Conservation (phyloP, 2,113 vertebrate species). For the Pygathrix nemaeus region DNA sequence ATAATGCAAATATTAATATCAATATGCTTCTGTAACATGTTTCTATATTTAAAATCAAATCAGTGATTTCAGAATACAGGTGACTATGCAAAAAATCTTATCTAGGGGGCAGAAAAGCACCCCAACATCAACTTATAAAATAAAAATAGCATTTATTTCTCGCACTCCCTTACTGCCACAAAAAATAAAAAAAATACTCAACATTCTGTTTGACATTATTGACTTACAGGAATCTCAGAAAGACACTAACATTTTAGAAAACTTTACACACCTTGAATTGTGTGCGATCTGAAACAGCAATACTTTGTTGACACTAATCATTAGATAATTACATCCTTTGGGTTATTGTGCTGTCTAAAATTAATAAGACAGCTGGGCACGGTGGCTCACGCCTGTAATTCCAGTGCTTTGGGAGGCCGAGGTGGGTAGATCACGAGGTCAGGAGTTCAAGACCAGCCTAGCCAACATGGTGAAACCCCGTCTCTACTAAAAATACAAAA, state of each 20-base stretch:
- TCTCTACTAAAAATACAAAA: too few species aligned
- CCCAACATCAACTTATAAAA: background rate
- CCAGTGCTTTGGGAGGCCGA: too few species aligned
- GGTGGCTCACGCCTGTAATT: too few species aligned
- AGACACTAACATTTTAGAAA: background rate
- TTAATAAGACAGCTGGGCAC: background rate
- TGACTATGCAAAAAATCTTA: background rate
- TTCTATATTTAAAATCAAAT: slow-evolving; percentile 34
- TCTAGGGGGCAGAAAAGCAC: background rate
- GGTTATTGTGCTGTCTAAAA: background rate
- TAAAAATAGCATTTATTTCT: background rate
- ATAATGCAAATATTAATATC: slow-evolving; percentile 50
- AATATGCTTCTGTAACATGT: slow-evolving; percentile 17
- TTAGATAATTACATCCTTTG: background rate
- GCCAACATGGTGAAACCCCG: too few species aligned
- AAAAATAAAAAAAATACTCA: background rate
- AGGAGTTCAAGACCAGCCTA: too few species aligned
- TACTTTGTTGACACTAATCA: background rate
- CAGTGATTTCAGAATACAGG: background rate
- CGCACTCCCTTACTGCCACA: background rate
- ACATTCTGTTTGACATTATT: background rate
- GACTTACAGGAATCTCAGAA: background rate
- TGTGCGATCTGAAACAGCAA: background rate
- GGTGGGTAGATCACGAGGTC: too few species aligned
- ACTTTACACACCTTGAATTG: background rate